Evolutionary conservation across 2,888 invertebrate species (phyloP), one percentile per base, ranked within the genome.

Genomic region (Drosophila seclusa): DNA sequence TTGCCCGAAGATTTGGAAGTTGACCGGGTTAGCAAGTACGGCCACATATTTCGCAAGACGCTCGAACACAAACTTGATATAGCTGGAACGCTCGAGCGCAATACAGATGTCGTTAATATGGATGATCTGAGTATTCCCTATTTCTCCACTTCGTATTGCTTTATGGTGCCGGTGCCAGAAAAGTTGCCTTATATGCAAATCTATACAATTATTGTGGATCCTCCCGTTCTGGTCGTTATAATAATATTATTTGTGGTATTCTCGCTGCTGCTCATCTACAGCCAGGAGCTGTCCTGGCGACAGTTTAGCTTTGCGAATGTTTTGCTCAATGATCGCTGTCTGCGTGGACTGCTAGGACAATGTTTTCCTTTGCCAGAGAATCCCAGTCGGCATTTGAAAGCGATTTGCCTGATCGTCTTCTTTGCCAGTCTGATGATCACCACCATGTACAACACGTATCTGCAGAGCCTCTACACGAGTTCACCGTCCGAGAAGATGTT

Each of bases 321-420:
- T 6, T 57, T 89, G 21, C 63, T 89, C 11, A 89, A 90, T 29
- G 89, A 89, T 29, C 78, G 74, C 18, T 72, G 72, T 7, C 36
- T 90, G 4, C 85, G 89, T 2, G 90, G 90, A 0, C 6, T 90
- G 1, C n/a, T 89, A 40, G 87, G 80, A 0, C 89, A 89, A 34
- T 58, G 83, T 0, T 90, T 80, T 54, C 88, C 89, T 0, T 27
- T 82, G n/a, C 76, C 81, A 0, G 3, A 1, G 0, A 64, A 72
- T 2, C 34, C 71, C 0, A 68, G 53, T n/a, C 57, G 62, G 0
- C 34, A 80, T 0, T 29, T 83, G 21, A 87, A 76, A 36, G 49
- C 68, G 0, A 53, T 84, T 6, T 69, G 76, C 6, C 42, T 76
- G 2, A 50, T 87, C 0, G 8, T 89, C 0, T 78, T 75, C 62